A percentile compares a stretch with the other conserved stretches of the same genome.
These are phyloP conservation scores for Bubo blakistoni DNA, from an alignment of 2,113 vertebrate species.

Conservation along the genomic window DNA sequence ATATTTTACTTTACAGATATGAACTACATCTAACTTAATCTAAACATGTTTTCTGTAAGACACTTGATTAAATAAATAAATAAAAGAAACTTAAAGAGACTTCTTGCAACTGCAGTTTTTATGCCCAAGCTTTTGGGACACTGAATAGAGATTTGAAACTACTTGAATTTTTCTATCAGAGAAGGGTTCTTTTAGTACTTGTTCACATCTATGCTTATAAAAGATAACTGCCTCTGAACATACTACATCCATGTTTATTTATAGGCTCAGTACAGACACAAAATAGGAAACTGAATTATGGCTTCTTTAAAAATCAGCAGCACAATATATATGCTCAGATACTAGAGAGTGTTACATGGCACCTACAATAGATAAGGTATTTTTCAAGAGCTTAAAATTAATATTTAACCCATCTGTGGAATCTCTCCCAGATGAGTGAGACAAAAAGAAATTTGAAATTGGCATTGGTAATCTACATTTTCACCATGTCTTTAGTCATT, in stretches of 20 bases:
- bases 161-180: background rate
- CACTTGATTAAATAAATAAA: background rate
- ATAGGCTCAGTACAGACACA: background rate
- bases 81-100: background rate
- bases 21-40: background rate
- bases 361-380: background rate
- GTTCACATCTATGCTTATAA: background rate
- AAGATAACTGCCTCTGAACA: background rate
- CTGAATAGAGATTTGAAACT: background rate
- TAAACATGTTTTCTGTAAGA: background rate
- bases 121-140: background rate
- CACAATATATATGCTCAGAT: background rate
- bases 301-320: background rate
- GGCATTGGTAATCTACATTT: background rate
- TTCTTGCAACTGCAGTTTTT: background rate
- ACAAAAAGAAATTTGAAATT: background rate
- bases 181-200: background rate
- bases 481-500: background rate
- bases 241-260: background rate
- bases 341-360: background rate
- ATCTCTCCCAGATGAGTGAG: background rate
- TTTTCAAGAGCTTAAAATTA: background rate
- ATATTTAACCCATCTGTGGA: background rate
- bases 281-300: background rate
- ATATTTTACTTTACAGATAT: background rate